Evolutionary conservation across 2,888 invertebrate genomes (phyloP), one percentile per base, ranked within the genome.

Genomic region (Schizaphis graminum): DNA sequence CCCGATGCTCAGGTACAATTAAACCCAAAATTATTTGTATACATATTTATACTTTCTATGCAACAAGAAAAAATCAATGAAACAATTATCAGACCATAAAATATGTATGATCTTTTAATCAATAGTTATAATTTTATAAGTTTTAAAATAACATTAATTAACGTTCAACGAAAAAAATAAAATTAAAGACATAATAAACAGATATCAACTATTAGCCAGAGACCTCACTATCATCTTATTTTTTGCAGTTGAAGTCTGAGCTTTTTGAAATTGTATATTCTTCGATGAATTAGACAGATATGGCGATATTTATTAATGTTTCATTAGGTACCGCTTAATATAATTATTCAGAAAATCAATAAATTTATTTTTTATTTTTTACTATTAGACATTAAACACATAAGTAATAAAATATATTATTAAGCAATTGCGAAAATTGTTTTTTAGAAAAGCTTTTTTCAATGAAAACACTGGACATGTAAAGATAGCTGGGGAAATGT

Each of bases 401-500:
- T 35, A 77, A 0, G 21, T 35, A 35, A n/a, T 77, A 21, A 77
- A 77, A 35, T 35, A 35, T 8, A 77, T n/a, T n/a, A 1, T 13
- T 77, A 35, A 35, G 35, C 35, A 35, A 21, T 35, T 77, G 21
- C 7, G 3, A 35, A 67, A 67, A 35, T 21, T 10, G 7, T 77
- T 77, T 77, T 0, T 16, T 24, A 93, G 91, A 53, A 28, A 90
- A 35, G 24, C 44, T 3, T 94, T 94, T 41, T 92, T 94, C 3
- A 84, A 95, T 53, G 56, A 88, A 94, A 92, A 89, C 21, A 77
- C 91, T 0, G 95, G 93, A 1, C 88, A 91, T 3, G 96, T 97
- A 61, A 97, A 97, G 96, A 95, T 96, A 95, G 96, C 96, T 95
- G 97, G 98, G 91, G 97, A 98, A 94, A 95, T 96, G 11, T 97